These are phyloP conservation scores for Chroicocephalus ridibundus DNA, from an alignment of 2,113 vertebrate genomes.

Conservation along the genomic window DNA sequence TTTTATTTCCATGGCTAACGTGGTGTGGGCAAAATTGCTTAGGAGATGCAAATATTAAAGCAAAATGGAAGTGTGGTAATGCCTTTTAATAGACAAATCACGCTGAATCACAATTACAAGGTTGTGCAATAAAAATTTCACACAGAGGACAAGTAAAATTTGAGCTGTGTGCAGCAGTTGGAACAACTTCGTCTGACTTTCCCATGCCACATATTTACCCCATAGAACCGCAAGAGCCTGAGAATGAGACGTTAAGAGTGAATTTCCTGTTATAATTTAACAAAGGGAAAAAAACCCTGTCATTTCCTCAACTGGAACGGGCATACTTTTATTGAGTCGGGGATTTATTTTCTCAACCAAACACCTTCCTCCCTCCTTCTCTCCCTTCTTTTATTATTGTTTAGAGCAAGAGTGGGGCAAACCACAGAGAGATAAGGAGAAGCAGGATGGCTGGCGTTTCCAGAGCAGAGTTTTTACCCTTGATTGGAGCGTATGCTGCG, in stretches of 20 bases:
- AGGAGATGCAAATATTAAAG: neutral
- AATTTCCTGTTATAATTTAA: neutral
- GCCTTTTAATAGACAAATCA: neutral
- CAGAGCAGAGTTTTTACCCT: neutral
- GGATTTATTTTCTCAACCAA: neutral
- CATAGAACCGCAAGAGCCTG: neutral
- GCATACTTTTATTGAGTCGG: neutral
- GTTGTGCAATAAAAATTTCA: neutral
- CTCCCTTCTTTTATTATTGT: neutral
- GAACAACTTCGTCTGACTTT: neutral
- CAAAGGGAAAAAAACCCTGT: neutral
- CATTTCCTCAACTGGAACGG: neutral
- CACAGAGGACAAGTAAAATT: neutral
- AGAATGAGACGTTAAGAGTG: neutral
- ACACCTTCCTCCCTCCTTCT: neutral
- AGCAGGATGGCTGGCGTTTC: neutral
- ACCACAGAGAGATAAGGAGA: neutral
- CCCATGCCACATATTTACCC: neutral
- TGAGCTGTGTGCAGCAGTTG: neutral
- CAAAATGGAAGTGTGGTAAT: neutral
- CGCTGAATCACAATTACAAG: neutral
- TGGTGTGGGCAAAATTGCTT: neutral
- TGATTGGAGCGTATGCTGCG: neutral
- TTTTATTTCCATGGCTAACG: neutral
- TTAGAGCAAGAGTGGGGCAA: neutral